Conservation (phyloP, 2,888 invertebrate genomes). For the Diaphora mendica region DNA sequence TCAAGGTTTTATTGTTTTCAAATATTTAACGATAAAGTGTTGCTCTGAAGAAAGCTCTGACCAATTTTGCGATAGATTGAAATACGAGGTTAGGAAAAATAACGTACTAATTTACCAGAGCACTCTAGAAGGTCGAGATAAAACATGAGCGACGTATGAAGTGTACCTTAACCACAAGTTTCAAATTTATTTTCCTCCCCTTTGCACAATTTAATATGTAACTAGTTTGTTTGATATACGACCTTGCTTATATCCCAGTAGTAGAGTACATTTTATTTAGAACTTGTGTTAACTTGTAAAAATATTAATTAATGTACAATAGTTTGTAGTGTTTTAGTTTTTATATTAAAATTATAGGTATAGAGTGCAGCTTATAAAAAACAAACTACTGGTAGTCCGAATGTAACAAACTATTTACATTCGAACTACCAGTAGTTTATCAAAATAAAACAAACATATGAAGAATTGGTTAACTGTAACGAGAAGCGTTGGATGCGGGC, state of each 20-base stretch:
- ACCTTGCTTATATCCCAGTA: conserved; percentile 27
- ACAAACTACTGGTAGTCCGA: neutral
- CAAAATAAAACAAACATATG: neutral
- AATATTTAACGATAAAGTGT: neutral
- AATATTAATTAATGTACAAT: conserved; percentile 20
- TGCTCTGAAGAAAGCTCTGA: neutral
- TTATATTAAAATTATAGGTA: neutral
- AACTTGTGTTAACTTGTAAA: conserved; percentile 16
- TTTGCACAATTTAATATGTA: conserved; percentile 38
- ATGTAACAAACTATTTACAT: no score
- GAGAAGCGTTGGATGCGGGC: no score
- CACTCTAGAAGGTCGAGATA: conserved; percentile 31
- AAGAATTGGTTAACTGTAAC: neutral
- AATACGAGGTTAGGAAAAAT: conserved; percentile 31
- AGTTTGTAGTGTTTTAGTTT: conserved; percentile 12
- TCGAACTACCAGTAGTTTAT: no score
- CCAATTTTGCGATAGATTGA: conserved; percentile 15
- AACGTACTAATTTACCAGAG: conserved; percentile 37
- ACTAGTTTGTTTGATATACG: conserved; percentile 34
- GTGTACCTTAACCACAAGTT: conserved; percentile 40
- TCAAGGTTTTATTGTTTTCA: conserved; percentile 12
- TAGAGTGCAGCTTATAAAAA: neutral
- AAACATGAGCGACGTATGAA: conserved; percentile 36
- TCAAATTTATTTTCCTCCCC: conserved; percentile 47
- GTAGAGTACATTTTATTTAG: conserved; percentile 37